Evolutionary conservation across 2,888 invertebrate genomes (phyloP), one percentile per base, ranked within the genome.

Genomic region (Colletes collaris): DNA sequence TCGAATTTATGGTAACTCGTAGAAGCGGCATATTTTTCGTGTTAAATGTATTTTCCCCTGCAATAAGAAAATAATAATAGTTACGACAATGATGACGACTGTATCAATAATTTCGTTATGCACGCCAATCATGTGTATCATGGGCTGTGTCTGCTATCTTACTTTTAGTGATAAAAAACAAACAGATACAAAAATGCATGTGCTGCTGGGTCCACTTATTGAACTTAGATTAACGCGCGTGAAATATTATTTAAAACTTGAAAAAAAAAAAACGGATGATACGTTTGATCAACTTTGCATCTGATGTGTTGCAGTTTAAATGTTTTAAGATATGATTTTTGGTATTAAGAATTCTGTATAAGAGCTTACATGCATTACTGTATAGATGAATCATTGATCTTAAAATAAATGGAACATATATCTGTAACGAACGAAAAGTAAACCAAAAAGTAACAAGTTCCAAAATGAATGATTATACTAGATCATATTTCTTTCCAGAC

Each of bases 401-500:
- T 55, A 35, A 4, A 55, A 16, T 16, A 16, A 16, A 16, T 16
- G 16, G 16, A 16, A 16, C 16, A 16, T 16, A 11, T 8, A 49
- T 49, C 10, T 11, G 10, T 50, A 8, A 46, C 10, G 0, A 4
- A 4, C n/a, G 13, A n/a, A n/a, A 50, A 2, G 4, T 50, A 5
- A 16, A n/a, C n/a, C n/a, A 3, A 3, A 13, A 13, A 1, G n/a
- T 50, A 50, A 50, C n/a, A 50, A 50, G 50, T 13, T 50, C n/a
- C 13, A 4, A 50, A 50, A 11, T 19, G 1, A 40, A 44, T 44
- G 2, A 44, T n/a, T 40, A 3, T 40, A 1, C 6, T 6, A 3
- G 40, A 13, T 46, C 27, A 3, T 27, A 44, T 60, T 46, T 93
- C 88, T 87, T 96, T 96, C 81, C 95, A 99, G 99, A 99, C 99